Evolutionary conservation across 2,113 vertebrate genomes (phyloP).

Genomic region (Hippolais icterina): DNA sequence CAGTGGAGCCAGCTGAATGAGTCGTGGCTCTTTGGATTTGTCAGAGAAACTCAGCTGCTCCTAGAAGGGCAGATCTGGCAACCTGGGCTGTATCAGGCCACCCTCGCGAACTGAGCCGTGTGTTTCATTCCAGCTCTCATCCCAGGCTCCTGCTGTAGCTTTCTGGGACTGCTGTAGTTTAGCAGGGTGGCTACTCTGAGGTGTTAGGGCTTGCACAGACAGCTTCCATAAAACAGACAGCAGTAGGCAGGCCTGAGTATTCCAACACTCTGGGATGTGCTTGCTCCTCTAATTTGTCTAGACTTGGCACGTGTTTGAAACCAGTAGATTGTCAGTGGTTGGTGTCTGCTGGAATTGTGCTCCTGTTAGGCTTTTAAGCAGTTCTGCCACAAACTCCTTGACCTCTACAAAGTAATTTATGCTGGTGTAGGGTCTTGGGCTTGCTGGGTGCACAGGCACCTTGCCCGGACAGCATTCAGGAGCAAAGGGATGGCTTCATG

Average conservation of each 20-base stretch:
- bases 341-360: background rate
- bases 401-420: background rate
- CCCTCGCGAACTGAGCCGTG: accelerated
- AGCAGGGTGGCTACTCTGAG: background rate
- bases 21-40: accelerated
- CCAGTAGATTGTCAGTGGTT: background rate
- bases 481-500: background rate
- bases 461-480: accelerated
- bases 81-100: background rate
- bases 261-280: background rate
- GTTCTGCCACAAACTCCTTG: background rate
- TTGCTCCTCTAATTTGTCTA: background rate
- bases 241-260: background rate
- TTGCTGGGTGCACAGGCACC: background rate
- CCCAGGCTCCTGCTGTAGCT: background rate
- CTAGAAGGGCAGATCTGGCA: background rate
- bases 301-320: accelerated
- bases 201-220: background rate
- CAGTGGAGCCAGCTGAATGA: background rate
- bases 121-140: background rate
- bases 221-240: background rate
- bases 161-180: background rate
- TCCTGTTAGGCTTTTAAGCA: background rate
- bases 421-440: background rate
- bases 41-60: background rate